Evolutionary conservation across 1,140 invertebrate genomes (phyloP).

Genomic region (Aphaenogaster floridana): DNA sequence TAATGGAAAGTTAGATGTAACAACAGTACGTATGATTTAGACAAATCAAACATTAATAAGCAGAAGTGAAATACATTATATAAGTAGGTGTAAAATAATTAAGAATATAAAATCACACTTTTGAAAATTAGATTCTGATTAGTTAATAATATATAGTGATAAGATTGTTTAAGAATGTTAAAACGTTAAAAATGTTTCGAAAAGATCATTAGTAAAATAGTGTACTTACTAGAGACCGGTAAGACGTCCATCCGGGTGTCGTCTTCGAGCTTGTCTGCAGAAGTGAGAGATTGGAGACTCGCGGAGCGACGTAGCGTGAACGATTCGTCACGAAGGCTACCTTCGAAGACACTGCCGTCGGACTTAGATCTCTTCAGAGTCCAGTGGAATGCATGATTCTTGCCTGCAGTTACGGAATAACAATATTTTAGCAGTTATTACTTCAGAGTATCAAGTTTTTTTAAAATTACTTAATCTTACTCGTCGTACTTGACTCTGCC

Average conservation of each 20-base stretch:
- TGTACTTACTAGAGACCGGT: conserved; percentile 49
- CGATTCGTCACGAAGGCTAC: conserved; percentile 75
- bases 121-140: neutral
- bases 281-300: conserved; percentile 85
- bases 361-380: conserved; percentile 90
- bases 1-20: neutral
- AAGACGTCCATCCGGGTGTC: neutral
- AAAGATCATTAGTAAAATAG: neutral
- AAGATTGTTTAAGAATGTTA: neutral
- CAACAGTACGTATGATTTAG: neutral
- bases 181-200: neutral
- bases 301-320: conserved; percentile 88
- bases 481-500: neutral
- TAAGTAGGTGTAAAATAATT: neutral
- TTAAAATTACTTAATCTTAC: conserved; percentile 24
- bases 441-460: neutral
- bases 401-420: neutral
- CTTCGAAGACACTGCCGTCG: conserved; percentile 89
- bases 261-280: conserved; percentile 17
- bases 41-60: neutral
- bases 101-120: neutral
- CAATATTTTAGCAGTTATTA: neutral
- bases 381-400: conserved; percentile 63
- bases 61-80: neutral
- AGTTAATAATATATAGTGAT: neutral